These are phyloP conservation scores for Luperina nickerlii DNA, from an alignment of 2,888 invertebrate species.

Conservation along the genomic window DNA sequence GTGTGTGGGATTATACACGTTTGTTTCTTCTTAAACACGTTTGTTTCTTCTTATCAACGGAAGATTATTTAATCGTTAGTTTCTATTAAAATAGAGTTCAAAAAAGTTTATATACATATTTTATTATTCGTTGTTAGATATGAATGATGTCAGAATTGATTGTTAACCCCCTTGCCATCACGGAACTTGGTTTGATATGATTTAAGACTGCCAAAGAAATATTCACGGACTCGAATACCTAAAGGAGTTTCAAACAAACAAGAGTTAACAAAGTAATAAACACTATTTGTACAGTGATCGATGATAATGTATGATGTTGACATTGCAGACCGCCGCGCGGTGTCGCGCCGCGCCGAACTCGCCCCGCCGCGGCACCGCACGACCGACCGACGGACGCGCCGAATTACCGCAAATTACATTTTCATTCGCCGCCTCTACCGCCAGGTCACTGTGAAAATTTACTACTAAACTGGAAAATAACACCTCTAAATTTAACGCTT, in stretches of 20 bases:
- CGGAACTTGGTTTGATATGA: slow-evolving; percentile 31
- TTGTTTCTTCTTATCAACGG: slow-evolving; percentile 45
- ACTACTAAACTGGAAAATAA: slow-evolving; percentile 71
- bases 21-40: slow-evolving; percentile 42
- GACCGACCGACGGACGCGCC: slow-evolving; percentile 68
- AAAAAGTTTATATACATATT: slow-evolving; percentile 46
- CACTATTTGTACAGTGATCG: slow-evolving; percentile 20
- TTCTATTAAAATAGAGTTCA: slow-evolving; percentile 40
- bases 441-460: slow-evolving; percentile 74
- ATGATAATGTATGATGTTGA: slow-evolving; percentile 42
- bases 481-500: slow-evolving; percentile 67
- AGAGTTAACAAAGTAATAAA: not conserved
- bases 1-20: slow-evolving; percentile 46
- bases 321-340: slow-evolving; percentile 39
- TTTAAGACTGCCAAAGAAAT: slow-evolving; percentile 3
- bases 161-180: slow-evolving; percentile 32
- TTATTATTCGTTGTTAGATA: slow-evolving; percentile 32
- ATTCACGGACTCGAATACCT: slow-evolving; percentile 19
- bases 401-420: slow-evolving; percentile 87
- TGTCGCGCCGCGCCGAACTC: slow-evolving; percentile 45
- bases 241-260: slow-evolving; percentile 7
- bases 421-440: slow-evolving; percentile 79
- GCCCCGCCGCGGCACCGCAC: slow-evolving; percentile 40
- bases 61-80: slow-evolving; percentile 48
- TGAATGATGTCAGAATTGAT: slow-evolving; percentile 52